Conservation (phyloP, 1,140 invertebrate genomes). For the Chrysoperla carnea region DNA sequence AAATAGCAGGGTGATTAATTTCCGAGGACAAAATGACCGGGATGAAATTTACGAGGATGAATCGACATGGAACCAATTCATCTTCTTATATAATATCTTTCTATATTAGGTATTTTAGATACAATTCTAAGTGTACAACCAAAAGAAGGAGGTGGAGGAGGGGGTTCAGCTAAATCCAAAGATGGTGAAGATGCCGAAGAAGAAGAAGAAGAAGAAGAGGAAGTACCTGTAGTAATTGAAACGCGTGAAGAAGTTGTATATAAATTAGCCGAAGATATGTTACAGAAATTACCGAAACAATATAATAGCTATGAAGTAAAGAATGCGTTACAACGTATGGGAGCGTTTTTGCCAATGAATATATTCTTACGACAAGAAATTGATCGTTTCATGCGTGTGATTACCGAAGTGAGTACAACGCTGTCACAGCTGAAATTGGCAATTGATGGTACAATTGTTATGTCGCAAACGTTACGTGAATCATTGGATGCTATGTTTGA, state of each 20-base stretch:
- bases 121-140: constrained; percentile 90
- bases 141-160: constrained; percentile 77
- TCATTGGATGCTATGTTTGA: constrained; percentile 93
- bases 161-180: constrained; percentile 62
- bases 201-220: constrained; percentile 32
- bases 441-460: constrained; percentile 95
- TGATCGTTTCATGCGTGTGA: constrained; percentile 80
- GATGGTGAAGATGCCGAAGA: constrained; percentile 69
- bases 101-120: constrained; percentile 51
- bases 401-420: constrained; percentile 53
- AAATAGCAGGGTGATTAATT: no score
- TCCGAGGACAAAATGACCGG: no score
- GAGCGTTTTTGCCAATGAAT: constrained; percentile 85
- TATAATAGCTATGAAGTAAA: constrained; percentile 85
- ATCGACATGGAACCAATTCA: background rate
- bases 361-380: constrained; percentile 92
- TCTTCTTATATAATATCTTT: background rate
- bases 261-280: constrained; percentile 80
- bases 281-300: constrained; percentile 75
- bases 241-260: constrained; percentile 80
- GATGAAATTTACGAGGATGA: no score
- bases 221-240: no score
- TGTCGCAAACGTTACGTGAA: constrained; percentile 78
- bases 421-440: constrained; percentile 83
- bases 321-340: constrained; percentile 78